Conservation (phyloP, 92 coral and sea anemone genomes). For the Siderastrea siderea region DNA sequence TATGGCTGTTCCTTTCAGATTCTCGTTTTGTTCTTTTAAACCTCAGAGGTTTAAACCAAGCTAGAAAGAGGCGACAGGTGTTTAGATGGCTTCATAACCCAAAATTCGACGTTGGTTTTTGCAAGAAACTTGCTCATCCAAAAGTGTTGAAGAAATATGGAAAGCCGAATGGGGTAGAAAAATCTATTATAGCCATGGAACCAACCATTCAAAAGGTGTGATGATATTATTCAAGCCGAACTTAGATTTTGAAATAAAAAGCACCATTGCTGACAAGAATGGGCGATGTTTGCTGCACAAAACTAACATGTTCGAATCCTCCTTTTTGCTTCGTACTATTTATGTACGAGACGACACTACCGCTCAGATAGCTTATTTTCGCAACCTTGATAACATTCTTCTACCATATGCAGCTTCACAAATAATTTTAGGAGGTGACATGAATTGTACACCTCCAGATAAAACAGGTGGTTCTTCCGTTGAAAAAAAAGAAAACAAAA, state of each 20-base stretch:
- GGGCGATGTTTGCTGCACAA: conserved; percentile 1
- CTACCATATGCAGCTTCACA: background rate
- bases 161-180: conserved; percentile 50
- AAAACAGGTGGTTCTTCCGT: conserved; percentile 10
- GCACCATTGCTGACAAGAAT: conserved; percentile 2
- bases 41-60: background rate
- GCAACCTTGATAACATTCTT: background rate
- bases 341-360: background rate
- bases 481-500: background rate
- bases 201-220: conserved; percentile 28
- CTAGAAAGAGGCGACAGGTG: background rate
- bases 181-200: conserved; percentile 33
- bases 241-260: background rate
- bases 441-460: conserved; percentile 9
- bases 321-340: background rate
- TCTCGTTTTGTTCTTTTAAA: background rate
- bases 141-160: conserved; percentile 12
- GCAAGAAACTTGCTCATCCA: background rate
- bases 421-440: conserved; percentile 10
- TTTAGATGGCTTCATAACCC: background rate
- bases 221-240: conserved; percentile 45
- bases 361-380: background rate
- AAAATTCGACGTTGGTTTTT: background rate
- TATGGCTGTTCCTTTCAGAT: too few relatives aligned
- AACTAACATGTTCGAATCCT: background rate